phyloP scores from a whole-genome alignment of 1,140 invertebrate genomes.

The Papilio machaon region DNA sequence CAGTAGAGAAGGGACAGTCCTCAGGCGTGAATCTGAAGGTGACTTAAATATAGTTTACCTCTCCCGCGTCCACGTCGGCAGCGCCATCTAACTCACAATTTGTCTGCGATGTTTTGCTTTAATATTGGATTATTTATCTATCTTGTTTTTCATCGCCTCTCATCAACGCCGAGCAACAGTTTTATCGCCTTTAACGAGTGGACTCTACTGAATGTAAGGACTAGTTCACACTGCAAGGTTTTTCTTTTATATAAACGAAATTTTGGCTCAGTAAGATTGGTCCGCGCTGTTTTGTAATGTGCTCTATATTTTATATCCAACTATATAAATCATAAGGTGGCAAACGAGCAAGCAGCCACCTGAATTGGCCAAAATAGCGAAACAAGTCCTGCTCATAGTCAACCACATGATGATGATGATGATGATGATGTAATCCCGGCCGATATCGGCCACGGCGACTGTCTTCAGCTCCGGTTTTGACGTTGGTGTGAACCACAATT shows the following conservation, averaged over 20 bases:
- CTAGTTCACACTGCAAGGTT: not conserved
- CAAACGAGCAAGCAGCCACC: too few relatives aligned
- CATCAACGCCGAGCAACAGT: not conserved
- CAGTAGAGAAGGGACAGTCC: not conserved
- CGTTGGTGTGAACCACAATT: too few relatives aligned
- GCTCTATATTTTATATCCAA: not conserved
- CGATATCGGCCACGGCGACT: too few relatives aligned
- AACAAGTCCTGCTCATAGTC: too few relatives aligned
- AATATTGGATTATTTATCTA: slow-evolving; percentile 7
- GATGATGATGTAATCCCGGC: too few relatives aligned
- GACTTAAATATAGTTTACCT: slow-evolving; percentile 25
- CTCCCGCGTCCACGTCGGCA: not conserved
- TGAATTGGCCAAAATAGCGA: too few relatives aligned
- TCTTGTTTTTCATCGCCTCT: slow-evolving; percentile 7
- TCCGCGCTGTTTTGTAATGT: not conserved
- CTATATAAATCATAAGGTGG: too few relatives aligned
- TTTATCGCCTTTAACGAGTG: slow-evolving; percentile 20
- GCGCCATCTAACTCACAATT: not conserved
- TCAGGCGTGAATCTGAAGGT: slow-evolving; percentile 14
- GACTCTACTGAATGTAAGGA: not conserved
- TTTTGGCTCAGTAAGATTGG: not conserved
- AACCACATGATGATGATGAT: too few relatives aligned
- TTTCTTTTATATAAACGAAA: not conserved
- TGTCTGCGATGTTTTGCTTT: slow-evolving; percentile 2
- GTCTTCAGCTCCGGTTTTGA: too few relatives aligned